Conservation (phyloP, 2,888 invertebrate species). For the Cremastobaeus sp. region DNA sequence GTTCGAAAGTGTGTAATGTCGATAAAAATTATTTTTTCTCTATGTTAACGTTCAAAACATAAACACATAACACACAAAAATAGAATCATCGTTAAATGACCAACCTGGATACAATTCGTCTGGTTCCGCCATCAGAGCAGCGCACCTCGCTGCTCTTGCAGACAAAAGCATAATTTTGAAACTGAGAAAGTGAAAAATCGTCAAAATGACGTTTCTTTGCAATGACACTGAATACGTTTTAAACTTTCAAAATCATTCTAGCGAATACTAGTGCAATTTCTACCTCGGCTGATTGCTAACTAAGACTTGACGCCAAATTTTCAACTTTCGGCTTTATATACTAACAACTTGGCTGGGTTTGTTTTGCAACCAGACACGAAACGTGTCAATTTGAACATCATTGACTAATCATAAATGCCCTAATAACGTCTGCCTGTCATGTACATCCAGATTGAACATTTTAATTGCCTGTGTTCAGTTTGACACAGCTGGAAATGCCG, state of each 20-base stretch:
- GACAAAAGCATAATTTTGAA: slow-evolving; percentile 68
- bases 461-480: slow-evolving; percentile 56
- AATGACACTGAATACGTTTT: neutral
- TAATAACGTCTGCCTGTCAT: slow-evolving; percentile 67
- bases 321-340: slow-evolving; percentile 52
- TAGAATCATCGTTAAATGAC: neutral
- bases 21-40: neutral
- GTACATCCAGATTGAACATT: slow-evolving; percentile 41
- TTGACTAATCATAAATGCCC: slow-evolving; percentile 66
- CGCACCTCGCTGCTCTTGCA: slow-evolving; percentile 70
- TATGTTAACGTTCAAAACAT: neutral
- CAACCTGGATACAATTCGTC: slow-evolving; percentile 74
- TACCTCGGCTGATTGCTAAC: neutral
- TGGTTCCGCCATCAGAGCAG: slow-evolving; percentile 74
- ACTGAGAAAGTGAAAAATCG: neutral
- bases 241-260: neutral
- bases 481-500: slow-evolving; percentile 55
- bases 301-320: slow-evolving; percentile 20
- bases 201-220: neutral
- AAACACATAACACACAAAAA: neutral
- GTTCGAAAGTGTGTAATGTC: too few species aligned
- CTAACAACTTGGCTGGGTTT: slow-evolving; percentile 20
- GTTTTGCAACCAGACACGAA: slow-evolving; percentile 64
- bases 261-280: too few species aligned
- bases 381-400: slow-evolving; percentile 71